phyloP scores from a whole-genome alignment of 1,140 invertebrate genomes.

The Pissodes strobi region DNA sequence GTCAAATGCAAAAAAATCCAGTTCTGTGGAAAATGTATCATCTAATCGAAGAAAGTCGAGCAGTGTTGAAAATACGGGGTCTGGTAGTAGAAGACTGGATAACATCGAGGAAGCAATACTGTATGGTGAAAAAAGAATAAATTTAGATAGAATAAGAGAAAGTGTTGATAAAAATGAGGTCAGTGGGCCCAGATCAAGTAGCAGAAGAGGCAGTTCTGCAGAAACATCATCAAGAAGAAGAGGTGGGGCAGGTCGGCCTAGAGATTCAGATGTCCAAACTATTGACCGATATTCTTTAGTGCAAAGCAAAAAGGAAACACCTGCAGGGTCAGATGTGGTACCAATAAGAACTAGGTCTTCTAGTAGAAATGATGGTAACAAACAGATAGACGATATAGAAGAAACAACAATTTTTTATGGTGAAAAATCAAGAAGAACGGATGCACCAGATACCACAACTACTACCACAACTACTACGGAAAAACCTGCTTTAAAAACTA shows the following conservation, averaged over 20 bases:
- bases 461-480: neutral
- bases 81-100: slow-evolving; percentile 4
- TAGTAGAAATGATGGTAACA: no score
- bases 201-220: neutral
- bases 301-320: neutral
- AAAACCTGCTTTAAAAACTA: neutral
- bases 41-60: neutral
- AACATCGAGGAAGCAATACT: no score
- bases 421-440: slow-evolving; percentile 4
- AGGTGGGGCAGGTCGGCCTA: neutral
- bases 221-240: neutral
- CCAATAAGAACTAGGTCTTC: neutral
- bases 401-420: neutral
- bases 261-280: neutral
- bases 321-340: neutral
- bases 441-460: neutral
- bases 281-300: no score
- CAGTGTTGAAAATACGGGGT: neutral
- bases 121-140: neutral
- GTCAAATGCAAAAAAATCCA: no score
- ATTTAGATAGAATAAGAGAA: neutral
- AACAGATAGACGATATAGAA: neutral
- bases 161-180: neutral
- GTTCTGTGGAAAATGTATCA: neutral
- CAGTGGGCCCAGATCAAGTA: no score